Base-by-base conservation (phyloP, 1,140 invertebrate species). In the Drosophila fuyamai region DNA sequence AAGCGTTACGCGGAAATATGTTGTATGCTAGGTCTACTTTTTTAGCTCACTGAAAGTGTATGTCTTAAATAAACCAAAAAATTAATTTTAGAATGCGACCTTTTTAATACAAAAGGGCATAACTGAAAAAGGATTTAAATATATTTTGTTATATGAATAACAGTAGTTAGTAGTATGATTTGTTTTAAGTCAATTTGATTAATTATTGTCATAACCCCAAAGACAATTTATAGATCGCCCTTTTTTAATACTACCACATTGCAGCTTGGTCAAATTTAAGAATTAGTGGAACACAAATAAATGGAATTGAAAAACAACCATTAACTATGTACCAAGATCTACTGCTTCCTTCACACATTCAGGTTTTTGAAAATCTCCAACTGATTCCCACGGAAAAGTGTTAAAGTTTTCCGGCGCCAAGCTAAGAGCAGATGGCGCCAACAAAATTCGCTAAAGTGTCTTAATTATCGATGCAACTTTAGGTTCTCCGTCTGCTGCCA, bases 371-470 rank as follows among this genome's bases (percentile, higher is more conserved):
- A 46, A 44, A 18, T 58, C 14, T 36, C 14, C 13, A 38, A 40
- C 4, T 7, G 0, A 36, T 58, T 66, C 16, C 43, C 18, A 18
- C n/a, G 53, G 18, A 9, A 63, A 75, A 50, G 44, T 65, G 27
- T 40, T 38, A 40, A 58, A 76, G 51, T 76, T 76, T 65, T 4
- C 14, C 53, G 72, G 55, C 73, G 54, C 41, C 48, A 38, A n/a
- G 41, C 61, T 36, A 43, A 50, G 13, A 48, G 27, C 41, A 38
- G 61, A 23, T 76, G 80, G 70, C 75, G 54, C 51, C 66, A 66
- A 36, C 62, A 47, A 55, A 71, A 78, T 50, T 57, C 35, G 29
- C 67, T 75, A 79, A 79, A 68, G 79, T 60, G 55, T 48, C 75
- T 74, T 79, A 82, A 70, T 76, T 76, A 76, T 76, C 48, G 41